phyloP scores from a whole-genome alignment of 1,140 invertebrate species.

The Pseudomyrmex concolor region DNA sequence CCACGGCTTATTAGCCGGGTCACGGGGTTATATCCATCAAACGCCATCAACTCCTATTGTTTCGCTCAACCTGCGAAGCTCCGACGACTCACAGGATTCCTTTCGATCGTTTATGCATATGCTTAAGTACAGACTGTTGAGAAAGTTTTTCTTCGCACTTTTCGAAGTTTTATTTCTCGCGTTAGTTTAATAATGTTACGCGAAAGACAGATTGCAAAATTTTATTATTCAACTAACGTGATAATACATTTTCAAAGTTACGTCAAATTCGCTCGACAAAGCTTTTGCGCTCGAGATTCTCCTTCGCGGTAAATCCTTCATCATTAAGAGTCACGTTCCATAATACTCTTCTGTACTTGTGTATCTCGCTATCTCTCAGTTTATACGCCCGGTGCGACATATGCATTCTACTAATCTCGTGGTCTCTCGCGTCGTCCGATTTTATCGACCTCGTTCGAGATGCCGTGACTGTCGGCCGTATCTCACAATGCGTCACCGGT shows the following conservation, averaged over 20 bases:
- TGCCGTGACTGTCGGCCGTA: constrained; percentile 63
- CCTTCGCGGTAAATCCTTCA: neutral
- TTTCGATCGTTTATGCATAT: constrained; percentile 52
- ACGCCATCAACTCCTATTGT: constrained; percentile 74
- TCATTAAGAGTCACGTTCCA: neutral
- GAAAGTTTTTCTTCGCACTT: constrained; percentile 45
- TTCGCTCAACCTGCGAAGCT: constrained; percentile 70
- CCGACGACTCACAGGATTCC: constrained; percentile 45
- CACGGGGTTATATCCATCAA: constrained; percentile 75
- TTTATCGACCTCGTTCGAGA: constrained; percentile 60
- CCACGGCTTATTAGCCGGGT: constrained; percentile 73
- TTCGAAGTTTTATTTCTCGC: neutral
- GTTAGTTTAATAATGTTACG: no score
- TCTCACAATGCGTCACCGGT: constrained; percentile 69
- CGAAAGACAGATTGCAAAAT: no score
- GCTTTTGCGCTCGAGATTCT: neutral
- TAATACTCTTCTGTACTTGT: neutral
- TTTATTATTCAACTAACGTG: no score
- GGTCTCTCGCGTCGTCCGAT: constrained; percentile 48
- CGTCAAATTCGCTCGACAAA: no score
- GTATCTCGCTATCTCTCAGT: constrained; percentile 24
- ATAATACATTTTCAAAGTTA: neutral
- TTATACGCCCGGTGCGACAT: constrained; percentile 12
- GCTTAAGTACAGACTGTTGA: constrained; percentile 54
- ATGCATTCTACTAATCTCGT: constrained; percentile 44